Evolutionary conservation across 2,888 invertebrate species (phyloP), one percentile per base, ranked within the genome.

Genomic region (Coleophora flavipennella): DNA sequence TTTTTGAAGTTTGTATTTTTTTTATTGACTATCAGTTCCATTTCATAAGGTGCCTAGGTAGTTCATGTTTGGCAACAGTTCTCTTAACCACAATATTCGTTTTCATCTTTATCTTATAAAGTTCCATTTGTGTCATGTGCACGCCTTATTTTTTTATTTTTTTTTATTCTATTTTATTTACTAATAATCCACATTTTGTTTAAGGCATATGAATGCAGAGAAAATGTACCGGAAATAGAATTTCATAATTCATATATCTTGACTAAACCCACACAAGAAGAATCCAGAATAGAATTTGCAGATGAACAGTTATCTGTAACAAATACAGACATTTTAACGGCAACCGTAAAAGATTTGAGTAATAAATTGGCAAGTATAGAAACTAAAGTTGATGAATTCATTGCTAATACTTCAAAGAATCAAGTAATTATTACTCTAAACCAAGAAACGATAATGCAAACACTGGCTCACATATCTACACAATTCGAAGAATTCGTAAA

Each of bases 391-490:
- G 35, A 39, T 25, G 28, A 39, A 28, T 35, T 20, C 39, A 39
- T 39, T 39, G 39, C 39, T 34, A 39, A 20, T 35, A 39, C n/a
- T 29, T 35, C 39, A 39, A 35, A 39, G 33, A 33, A 40, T 40
- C 40, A 40, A 40, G 32, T 36, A 36, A 40, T 40, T 27, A 35
- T 40, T 25, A 36, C 35, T 13, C 12, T 36, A n/a, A 40, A 40
- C 40, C 40, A 40, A 36, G 35, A 36, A 27, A 31, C 25, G 35
- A 40, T 40, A 35, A 36, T 40, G 40, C 36, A 36, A 40, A 40
- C 31, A 32, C 32, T 35, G 20, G n/a, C 40, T 35, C 13, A 40
- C 25, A 36, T 25, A 36, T 31, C 35, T 32, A 31, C 39, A 13
- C 39, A 39, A 39, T 38, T 38, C 20, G 33, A 38, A 33, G 33